Base-by-base conservation (phyloP, 1,140 invertebrate genomes). In the Colletes gigas region DNA sequence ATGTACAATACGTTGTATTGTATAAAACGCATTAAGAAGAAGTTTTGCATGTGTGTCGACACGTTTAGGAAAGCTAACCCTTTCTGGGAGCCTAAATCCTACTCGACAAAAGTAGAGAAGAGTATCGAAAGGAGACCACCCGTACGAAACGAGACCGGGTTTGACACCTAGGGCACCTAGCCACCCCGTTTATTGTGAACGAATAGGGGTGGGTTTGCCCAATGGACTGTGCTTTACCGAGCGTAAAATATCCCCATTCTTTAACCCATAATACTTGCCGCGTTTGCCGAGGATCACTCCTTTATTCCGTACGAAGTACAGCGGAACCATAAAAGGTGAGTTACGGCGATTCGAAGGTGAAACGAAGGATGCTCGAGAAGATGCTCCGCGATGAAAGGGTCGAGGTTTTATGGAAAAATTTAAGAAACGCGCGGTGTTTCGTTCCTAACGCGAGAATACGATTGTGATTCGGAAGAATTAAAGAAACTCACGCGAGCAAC, bases 231-330 rank as follows among this genome's bases (percentile, higher is more conserved):
- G 91, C 89, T 92, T 91, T 91, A 90, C 92, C 89, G 89, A 91
- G 90, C 90, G 92, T 92, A 83, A 92, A 93, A 93, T 91, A 89
- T 89, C 84, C 78, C 89, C 82, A 92, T 92, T 91, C 90, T 91
- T 86, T 90, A 86, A 83, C 83, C 87, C 87, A 89, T 92, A 91
- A 93, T 93, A 90, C 89, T 89, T 88, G 81, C 85, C 89, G 88
- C 88, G 86, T 88, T 88, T 83, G 84, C 80, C 78, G 82, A 68
- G 76, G 76, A 73, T 85, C 82, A 80, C 81, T 84, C 87, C 85
- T 90, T 90, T 91, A 88, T 89, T 10, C 82, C 47, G 82, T 65
- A 87, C 86, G 84, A 84, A 76, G 65, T 83, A 67, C 70, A 50
- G 73, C 19, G 60, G 77, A 55, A 79, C 82, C 71, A 68, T 84